Percentiles rank a stretch among this genome's conserved stretches.
Evolutionary conservation across 2,113 vertebrate species (phyloP).

Genomic region (Cepphus grylle): DNA sequence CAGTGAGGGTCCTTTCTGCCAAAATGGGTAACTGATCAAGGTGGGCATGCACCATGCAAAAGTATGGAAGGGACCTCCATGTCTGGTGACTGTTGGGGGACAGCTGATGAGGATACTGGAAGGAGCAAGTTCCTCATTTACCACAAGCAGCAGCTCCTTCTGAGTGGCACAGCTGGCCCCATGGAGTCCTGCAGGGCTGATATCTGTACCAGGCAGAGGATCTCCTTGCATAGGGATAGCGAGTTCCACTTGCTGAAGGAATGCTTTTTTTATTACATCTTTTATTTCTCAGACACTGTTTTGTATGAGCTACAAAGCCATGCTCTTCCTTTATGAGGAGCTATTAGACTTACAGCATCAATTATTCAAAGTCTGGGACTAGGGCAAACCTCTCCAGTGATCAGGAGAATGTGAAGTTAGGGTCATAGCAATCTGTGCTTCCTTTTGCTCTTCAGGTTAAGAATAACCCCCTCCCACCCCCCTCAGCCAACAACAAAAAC

Average conservation of each 20-base stretch:
- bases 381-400: background rate
- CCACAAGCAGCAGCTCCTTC: background rate
- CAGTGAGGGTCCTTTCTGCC: background rate
- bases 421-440: background rate
- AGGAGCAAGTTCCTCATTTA: background rate
- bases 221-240: background rate
- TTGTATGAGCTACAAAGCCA: background rate
- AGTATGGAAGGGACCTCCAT: background rate
- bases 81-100: background rate
- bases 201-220: background rate
- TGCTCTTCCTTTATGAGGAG: background rate
- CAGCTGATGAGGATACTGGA: background rate
- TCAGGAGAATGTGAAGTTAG: background rate
- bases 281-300: background rate
- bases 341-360: background rate
- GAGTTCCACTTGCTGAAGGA: background rate
- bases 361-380: background rate
- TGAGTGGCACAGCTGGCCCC: background rate
- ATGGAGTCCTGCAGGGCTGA: background rate
- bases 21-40: background rate
- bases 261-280: background rate
- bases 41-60: accelerated
- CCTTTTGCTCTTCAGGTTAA: background rate
- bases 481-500: background rate
- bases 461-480: background rate